Evolutionary conservation across 92 coral and sea anemone species (phyloP), one percentile per base, ranked within the genome.

Genomic region (Virgularia gustaviana): DNA sequence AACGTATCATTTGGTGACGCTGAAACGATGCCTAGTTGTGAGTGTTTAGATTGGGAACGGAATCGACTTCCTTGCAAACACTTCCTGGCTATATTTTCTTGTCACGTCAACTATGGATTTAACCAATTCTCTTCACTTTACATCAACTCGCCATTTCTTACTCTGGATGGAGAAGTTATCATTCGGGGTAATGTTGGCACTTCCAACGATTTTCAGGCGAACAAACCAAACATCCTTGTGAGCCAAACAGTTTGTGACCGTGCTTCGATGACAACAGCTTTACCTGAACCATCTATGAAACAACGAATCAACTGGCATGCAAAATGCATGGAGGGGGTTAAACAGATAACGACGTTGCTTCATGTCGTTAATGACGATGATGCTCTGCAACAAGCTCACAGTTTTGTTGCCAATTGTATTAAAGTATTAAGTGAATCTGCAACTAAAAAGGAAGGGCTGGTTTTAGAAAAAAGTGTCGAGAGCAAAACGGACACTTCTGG

Each of bases 31-130:
- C 81, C 70, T 49, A 36, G 59, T 53, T 73, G 74, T 29, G 70
- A 80, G 3, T 80, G 85, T 63, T 27, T 32, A 25, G 85, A 80
- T 38, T 80, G 85, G 85, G 53, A 65, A 36, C 65, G 41, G 16
- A 67, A 76, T 65, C 63, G 56, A 27, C 83, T 83, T 49, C 79
- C 87, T 36, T 83, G 83, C 68, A 78, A 83, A 65, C 83, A 83
- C 79, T 83, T 68, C 22, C 72, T 72, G 33, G 75, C 65, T 37
- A 64, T 78, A 10, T 78, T 78, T 43, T 20, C 41, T 28, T 61
- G 28, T 37, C 56, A 55, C n/a, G 41, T 38, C 13, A 57, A 47
- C 67, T 70, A 71, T 62, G 77, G 66, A 32, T 78, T 78, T 36
- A 45, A 68, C 24, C 53, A 78, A 59, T 43, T 78, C 30, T 44